Base-by-base conservation (phyloP, 2,113 vertebrate genomes). In the Australoheros scitulus region DNA sequence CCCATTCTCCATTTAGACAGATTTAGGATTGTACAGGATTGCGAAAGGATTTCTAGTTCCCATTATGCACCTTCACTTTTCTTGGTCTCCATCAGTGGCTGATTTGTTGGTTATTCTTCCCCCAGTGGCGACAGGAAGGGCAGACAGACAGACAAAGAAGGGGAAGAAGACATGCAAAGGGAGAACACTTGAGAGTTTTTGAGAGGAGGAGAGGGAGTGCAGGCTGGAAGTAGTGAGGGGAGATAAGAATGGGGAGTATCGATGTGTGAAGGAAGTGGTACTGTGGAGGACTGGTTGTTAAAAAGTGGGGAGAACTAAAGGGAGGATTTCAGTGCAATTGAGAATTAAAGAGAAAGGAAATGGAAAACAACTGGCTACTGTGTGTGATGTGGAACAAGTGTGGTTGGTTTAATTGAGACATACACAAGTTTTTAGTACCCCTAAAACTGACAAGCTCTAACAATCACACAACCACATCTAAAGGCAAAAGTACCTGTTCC, bases 241-340 rank as follows among this genome's bases (percentile, higher is more conserved):
- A 76, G 91, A 92, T 91, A 93, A 91, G 89, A 89, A 77, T 47
- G 18, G 87, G 90, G 85, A 89, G 89, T 75, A 6, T 4, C 10
- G 60, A 55, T 63, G 63, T 47, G 55, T 68, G 81, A 77, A 77
- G 85, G 87, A 88, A 90, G 83, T 64, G 63, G 60, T 61, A 82
- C 68, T 82, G 65, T 70, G 72, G 75, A 83, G 26, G 58, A 76
- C 17, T 20, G 22, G 43, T 47, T 47, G 78, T 85, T 80, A 75
- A 61, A 47, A 77, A 58, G 47, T 41, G 32, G 29, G 64, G 60
- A 61, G 77, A 61, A 70, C 61, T 41, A 63, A 34, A 70, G 64
- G 29, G 56, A n/a, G 80, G 65, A 75, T 43, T 63, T 41, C 22
- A 70, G 59, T 26, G 77, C 61, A 43, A 18, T 32, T 63, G 50